phyloP scores from a whole-genome alignment of 2,113 vertebrate species.

The Noctilio leporinus region DNA sequence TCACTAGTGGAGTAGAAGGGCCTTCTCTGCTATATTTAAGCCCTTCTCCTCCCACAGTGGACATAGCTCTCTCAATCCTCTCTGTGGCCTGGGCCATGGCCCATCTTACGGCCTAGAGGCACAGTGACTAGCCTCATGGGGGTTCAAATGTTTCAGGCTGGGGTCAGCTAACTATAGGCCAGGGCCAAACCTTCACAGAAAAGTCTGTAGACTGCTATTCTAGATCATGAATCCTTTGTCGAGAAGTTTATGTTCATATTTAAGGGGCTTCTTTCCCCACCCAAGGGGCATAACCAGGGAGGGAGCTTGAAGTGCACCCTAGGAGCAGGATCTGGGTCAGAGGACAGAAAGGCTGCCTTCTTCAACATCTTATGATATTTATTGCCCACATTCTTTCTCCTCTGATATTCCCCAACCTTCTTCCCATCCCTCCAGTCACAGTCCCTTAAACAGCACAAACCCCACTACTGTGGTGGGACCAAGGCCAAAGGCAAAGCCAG shows the following conservation, averaged over 20 bases:
- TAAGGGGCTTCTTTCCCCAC: background rate
- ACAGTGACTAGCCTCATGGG: background rate
- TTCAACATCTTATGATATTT: background rate
- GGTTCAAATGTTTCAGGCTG: background rate
- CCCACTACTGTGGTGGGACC: background rate
- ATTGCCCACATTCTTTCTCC: background rate
- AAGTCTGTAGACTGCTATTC: background rate
- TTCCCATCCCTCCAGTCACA: background rate
- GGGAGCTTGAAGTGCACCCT: background rate
- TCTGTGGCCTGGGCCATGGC: background rate
- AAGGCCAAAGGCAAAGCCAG: background rate
- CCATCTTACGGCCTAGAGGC: background rate
- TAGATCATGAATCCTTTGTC: background rate
- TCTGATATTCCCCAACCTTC: background rate
- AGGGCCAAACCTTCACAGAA: background rate
- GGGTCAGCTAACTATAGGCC: background rate
- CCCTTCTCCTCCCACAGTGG: fast-evolving
- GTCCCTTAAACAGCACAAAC: background rate
- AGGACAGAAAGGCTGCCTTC: background rate
- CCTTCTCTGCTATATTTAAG: background rate
- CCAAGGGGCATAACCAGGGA: background rate
- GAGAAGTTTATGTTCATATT: background rate
- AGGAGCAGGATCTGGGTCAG: background rate
- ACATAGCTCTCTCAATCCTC: background rate
- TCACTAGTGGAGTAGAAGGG: background rate